Conservation (phyloP, 2,113 vertebrate genomes). For the Capreolus pygargus region DNA sequence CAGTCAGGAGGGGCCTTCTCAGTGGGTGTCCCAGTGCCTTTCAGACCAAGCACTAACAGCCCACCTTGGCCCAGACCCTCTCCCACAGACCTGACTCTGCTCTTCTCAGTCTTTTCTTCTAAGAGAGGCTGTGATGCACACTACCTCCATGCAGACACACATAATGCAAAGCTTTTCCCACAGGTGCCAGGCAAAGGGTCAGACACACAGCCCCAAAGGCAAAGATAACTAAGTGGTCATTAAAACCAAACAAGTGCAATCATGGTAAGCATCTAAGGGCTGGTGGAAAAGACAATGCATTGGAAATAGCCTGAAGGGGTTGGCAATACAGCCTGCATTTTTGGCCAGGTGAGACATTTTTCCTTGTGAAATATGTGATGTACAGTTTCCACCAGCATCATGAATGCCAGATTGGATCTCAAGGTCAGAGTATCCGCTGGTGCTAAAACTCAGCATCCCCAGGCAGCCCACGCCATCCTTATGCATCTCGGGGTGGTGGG, state of each 20-base stretch:
- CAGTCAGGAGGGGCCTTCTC: background rate
- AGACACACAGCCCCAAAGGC: background rate
- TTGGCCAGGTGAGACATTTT: background rate
- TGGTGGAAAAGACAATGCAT: background rate
- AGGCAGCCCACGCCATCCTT: background rate
- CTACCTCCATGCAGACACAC: background rate
- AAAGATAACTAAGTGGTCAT: background rate
- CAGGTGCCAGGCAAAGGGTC: background rate
- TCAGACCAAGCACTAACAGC: background rate
- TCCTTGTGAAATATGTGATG: background rate
- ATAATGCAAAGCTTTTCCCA: background rate
- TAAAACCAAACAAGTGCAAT: background rate
- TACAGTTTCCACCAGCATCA: background rate
- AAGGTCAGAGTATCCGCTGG: background rate
- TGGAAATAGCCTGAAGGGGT: background rate
- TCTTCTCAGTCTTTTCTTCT: background rate
- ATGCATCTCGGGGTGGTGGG: background rate
- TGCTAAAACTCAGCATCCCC: background rate
- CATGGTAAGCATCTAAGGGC: background rate
- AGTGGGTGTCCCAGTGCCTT: background rate
- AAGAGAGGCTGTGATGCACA: background rate
- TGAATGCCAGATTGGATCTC: background rate
- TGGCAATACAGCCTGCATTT: background rate
- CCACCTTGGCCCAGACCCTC: background rate
- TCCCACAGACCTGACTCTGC: background rate